A percentile compares a stretch with the other conserved stretches of the same genome.
Conservation (phyloP, 2,888 invertebrate genomes). For the Tachina grossa region DNA sequence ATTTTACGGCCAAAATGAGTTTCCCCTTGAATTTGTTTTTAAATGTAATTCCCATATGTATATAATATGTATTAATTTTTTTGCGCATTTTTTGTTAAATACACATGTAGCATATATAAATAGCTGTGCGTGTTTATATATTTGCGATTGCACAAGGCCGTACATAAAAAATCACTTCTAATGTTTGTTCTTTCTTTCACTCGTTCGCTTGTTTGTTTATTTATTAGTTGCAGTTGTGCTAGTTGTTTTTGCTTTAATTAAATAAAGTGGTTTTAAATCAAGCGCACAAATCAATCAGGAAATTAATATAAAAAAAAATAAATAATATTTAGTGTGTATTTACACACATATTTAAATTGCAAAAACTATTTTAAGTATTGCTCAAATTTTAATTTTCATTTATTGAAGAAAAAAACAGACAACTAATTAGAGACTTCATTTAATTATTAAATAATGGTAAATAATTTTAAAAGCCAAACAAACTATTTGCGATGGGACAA, state of each 20-base stretch:
- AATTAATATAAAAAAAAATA: conserved; percentile 41
- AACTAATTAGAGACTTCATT: conserved; percentile 49
- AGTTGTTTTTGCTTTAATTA: conserved; percentile 67
- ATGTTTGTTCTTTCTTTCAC: conserved; percentile 52
- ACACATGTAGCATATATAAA: not conserved
- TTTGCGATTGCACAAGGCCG: too few relatives aligned
- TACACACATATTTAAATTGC: not conserved
- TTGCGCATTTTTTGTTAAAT: not conserved
- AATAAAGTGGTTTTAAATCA: conserved; percentile 72
- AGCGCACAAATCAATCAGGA: conserved; percentile 67
- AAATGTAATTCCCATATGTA: too few relatives aligned
- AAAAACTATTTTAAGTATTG: conserved; percentile 38
- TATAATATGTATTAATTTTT: not conserved
- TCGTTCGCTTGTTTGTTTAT: conserved; percentile 39
- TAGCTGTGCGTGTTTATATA: not conserved
- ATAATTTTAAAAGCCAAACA: conserved; percentile 14
- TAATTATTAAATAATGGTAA: conserved; percentile 36
- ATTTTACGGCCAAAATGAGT: not conserved
- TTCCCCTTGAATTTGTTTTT: too few relatives aligned
- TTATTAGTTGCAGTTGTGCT: conserved; percentile 21
- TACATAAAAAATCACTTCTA: conserved; percentile 47
- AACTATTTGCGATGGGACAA: not conserved
- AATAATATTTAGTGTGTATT: not conserved
- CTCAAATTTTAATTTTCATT: conserved; percentile 42
- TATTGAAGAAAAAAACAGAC: not conserved